Percentiles rank a stretch among this genome's conserved stretches.
These are phyloP conservation scores for Lucilia sericata DNA, from an alignment of 1,140 invertebrate genomes.

Conservation along the genomic window DNA sequence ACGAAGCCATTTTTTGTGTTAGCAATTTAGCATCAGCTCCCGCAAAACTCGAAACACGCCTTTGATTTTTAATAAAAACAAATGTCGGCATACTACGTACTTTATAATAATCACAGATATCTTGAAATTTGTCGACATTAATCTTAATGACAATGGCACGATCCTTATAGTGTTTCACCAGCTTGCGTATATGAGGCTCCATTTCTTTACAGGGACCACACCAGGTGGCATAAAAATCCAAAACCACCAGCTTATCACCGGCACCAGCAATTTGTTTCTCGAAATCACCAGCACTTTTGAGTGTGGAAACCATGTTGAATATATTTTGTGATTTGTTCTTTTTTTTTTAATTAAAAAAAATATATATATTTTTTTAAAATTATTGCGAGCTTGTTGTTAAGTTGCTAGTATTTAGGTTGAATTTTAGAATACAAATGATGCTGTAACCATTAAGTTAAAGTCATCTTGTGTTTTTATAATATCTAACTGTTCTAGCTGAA, in stretches of 20 bases:
- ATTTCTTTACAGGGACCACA: constrained; percentile 95
- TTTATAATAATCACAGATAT: constrained; percentile 81
- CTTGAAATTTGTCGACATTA: constrained; percentile 90
- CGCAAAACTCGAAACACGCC: constrained; percentile 49
- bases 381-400: background rate
- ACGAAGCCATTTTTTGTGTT: background rate
- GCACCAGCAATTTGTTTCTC: constrained; percentile 73
- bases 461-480: background rate
- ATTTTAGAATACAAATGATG: background rate
- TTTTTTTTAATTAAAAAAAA: background rate
- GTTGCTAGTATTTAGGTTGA: background rate
- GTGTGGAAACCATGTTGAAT: constrained; percentile 52
- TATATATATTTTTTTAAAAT: background rate
- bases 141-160: constrained; percentile 74
- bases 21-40: constrained; percentile 21
- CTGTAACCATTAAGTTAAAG: background rate
- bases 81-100: constrained; percentile 94
- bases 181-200: constrained; percentile 80
- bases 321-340: background rate
- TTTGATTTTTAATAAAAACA: constrained; percentile 83
- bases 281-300: constrained; percentile 69
- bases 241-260: constrained; percentile 85
- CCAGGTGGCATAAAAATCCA: constrained; percentile 86
- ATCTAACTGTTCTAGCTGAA: background rate
- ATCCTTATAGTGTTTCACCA: constrained; percentile 70